Evolutionary conservation across 2,113 vertebrate species (phyloP).

Genomic region (Campylomormyrus numenius): DNA sequence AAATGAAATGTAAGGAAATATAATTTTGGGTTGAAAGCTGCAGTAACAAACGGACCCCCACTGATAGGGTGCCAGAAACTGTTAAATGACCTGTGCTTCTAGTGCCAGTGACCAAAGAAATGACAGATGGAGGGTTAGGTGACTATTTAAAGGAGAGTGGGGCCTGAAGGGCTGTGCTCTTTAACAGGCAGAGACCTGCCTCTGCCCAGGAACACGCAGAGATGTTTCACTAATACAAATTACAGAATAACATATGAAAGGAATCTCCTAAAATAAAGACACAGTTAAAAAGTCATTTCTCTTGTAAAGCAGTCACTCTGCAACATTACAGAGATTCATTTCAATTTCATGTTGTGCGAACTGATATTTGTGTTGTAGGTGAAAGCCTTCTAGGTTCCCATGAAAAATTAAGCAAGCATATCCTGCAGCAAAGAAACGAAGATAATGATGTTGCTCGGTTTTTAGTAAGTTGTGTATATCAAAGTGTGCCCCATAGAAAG

Average conservation of each 20-base stretch:
- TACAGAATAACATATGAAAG: slow-evolving; percentile 6
- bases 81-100: not conserved
- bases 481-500: slow-evolving; percentile 9
- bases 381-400: not conserved
- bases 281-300: not conserved
- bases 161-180: not conserved
- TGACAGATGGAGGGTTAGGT: not conserved
- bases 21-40: not conserved
- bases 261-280: not conserved
- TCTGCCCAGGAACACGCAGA: slow-evolving; percentile 37
- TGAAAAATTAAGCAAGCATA: not conserved
- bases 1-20: not conserved
- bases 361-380: slow-evolving; percentile 2
- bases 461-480: not conserved
- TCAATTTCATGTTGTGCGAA: not conserved
- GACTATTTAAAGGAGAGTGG: not conserved
- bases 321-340: not conserved
- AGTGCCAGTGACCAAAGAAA: not conserved
- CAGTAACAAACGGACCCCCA: not conserved
- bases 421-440: not conserved
- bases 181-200: slow-evolving; percentile 25
- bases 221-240: slow-evolving; percentile 41
- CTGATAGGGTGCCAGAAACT: slow-evolving; percentile 1
- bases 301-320: not conserved
- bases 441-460: slow-evolving; percentile 13